Base-by-base conservation (phyloP, 2,888 invertebrate genomes). In the Tipula unca region DNA sequence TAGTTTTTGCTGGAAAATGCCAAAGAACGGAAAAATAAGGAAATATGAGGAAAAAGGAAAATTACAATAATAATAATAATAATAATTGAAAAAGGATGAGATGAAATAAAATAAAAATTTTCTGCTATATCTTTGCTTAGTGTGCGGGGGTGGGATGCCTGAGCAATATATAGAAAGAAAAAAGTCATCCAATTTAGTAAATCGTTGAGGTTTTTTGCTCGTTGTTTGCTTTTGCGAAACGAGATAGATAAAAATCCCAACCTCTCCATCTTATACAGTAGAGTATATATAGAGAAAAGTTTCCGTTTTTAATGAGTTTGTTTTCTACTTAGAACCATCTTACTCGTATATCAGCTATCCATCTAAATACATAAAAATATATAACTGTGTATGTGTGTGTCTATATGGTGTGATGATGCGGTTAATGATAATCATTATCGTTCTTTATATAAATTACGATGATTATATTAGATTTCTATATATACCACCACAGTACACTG, bases 11-110 rank as follows among this genome's bases (percentile, higher is more conserved):
- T 69, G 69, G 69, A 25, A 69, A 69, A 69, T 69, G 69, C 69
- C 69, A 69, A 69, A 25, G 69, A 69, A 69, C 69, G 69, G 25
- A 69, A 69, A 69, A 69, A 20, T 20, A 69, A 69, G 69, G 69
- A 69, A 69, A 69, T 69, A 69, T 69, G 69, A 10, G 69, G 10
- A 48, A 48, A 69, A 69, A 69, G 69, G 25, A 69, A 69, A 69
- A 69, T 69, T 69, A 69, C 69, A 69, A 69, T 69, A 69, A 69
- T 69, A 69, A 69, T 69, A 69, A 69, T 69, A 69, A 69, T 69
- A 69, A 69, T 69, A 69, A 69, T 69, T 69, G 69, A 69, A 69
- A 69, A 69, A 69, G 69, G 69, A 69, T 69, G 69, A 69, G 69
- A 69, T 69, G 25, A 25, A 10, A 69, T 69, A 69, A 69, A 69